Evolutionary conservation across 2,797 vertebrate species (phyloP).

Genomic region (Melanotaenia parkinsoni): DNA sequence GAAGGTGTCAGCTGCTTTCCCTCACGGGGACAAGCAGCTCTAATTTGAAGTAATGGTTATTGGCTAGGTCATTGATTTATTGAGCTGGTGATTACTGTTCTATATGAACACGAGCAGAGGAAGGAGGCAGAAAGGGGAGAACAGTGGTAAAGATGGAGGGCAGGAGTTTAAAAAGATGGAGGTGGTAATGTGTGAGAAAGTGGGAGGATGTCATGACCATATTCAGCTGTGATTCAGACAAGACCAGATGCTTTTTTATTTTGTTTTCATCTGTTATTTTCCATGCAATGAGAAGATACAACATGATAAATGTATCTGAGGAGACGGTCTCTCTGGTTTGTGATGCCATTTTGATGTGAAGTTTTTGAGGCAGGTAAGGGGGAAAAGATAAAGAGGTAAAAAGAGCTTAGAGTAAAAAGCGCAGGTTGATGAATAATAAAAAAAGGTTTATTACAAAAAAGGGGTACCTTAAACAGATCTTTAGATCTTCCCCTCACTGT

Average conservation of each 20-base stretch:
- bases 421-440: no score
- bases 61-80: conserved; percentile 73
- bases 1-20: conserved; percentile 79
- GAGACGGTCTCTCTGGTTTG: no score
- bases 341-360: no score
- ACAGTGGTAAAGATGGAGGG: conserved; percentile 11
- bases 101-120: conserved; percentile 56
- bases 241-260: conserved; percentile 30
- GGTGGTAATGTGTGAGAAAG: conserved; percentile 10
- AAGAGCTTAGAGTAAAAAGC: no score
- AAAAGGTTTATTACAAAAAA: no score
- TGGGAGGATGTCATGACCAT: conserved; percentile 8
- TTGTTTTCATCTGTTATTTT: background rate
- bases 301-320: no score
- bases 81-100: conserved; percentile 67
- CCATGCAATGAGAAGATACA: background rate
- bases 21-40: conserved; percentile 53
- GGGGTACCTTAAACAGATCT: no score
- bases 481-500: no score
- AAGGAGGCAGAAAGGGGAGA: background rate
- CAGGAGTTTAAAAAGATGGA: background rate
- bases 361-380: no score
- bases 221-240: conserved; percentile 20
- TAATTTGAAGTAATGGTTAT: conserved; percentile 78
- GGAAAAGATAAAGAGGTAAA: no score